phyloP scores from a whole-genome alignment of 2,888 invertebrate genomes.

The Eilema sororculum region DNA sequence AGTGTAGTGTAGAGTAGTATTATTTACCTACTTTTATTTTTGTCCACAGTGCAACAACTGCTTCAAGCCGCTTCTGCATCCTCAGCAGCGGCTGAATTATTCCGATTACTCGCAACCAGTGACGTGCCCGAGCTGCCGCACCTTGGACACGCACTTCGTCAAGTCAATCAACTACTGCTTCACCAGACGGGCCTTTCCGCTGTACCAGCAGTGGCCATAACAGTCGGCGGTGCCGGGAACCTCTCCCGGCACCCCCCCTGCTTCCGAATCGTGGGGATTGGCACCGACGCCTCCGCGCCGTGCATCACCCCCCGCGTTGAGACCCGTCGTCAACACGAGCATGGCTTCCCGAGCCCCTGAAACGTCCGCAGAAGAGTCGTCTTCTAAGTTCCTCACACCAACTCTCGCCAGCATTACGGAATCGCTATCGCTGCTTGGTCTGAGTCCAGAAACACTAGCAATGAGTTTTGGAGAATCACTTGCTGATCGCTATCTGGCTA shows the following conservation, averaged over 20 bases:
- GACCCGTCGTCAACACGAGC: slow-evolving; percentile 84
- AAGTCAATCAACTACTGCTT: slow-evolving; percentile 95
- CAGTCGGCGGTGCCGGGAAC: slow-evolving; percentile 91
- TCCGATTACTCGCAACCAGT: slow-evolving; percentile 97
- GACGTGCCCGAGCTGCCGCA: slow-evolving; percentile 96
- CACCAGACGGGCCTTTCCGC: slow-evolving; percentile 90
- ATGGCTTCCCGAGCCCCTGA: slow-evolving; percentile 77
- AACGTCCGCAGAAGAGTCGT: slow-evolving; percentile 60
- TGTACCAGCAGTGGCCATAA: slow-evolving; percentile 95
- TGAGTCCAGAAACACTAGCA: slow-evolving; percentile 79
- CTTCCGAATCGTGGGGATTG: slow-evolving; percentile 71
- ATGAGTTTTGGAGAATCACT: slow-evolving; percentile 83
- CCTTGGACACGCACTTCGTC: slow-evolving; percentile 97
- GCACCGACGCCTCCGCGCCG: slow-evolving; percentile 78
- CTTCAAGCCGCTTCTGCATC: slow-evolving; percentile 94
- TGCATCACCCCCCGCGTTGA: slow-evolving; percentile 78
- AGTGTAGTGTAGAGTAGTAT: too few relatives aligned
- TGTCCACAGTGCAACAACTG: slow-evolving; percentile 95
- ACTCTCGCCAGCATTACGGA: slow-evolving; percentile 78
- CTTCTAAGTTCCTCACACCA: slow-evolving; percentile 67
- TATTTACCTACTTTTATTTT: too few relatives aligned
- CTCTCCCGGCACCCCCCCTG: slow-evolving; percentile 83
- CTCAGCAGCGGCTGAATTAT: slow-evolving; percentile 95
- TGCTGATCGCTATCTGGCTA: slow-evolving; percentile 77
- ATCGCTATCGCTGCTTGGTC: slow-evolving; percentile 77